Base-by-base conservation (phyloP, 2,797 vertebrate genomes). In the Rachycentron canadum region DNA sequence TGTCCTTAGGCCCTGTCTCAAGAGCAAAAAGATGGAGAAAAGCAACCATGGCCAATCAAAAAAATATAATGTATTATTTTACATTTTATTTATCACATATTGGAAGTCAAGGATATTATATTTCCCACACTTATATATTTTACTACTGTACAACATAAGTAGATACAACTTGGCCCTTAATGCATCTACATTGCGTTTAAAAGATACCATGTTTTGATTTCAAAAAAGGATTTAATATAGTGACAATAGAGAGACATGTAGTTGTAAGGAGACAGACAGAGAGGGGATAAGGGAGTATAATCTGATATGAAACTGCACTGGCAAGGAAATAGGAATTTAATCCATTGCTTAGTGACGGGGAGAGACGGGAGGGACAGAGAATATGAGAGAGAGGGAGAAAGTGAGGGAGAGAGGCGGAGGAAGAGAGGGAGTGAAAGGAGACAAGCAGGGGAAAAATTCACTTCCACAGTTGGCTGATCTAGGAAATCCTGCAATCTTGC, bases 401-500 rank as follows among this genome's bases (percentile, higher is more conserved):
- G 72, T 68, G 69, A 8, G 21, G 45, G 25, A 60, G 62, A 76
- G 61, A 85, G 69, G 38, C 40, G 59, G 70, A 76, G 59, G 60
- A 69, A 63, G 75, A 76, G 76, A 66, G 65, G 36, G 69, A 62
- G 78, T 16, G 77, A 69, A 65, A 69, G 66, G 69, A 83, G 85
- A 88, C 87, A 88, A 87, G 89, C 72, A 53, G 71, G 68, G 92
- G 89, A 91, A 92, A 91, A 91, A 93, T 92, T 92, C 91, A 89
- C 91, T 93, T 89, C 90, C 88, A 93, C 91, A 92, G 88, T 90
- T 88, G 94, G 91, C 90, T 93, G 88, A 90, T 91, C 89, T 89
- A 92, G 91, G 92, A 94, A 94, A 94, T 94, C 93, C 91, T 89
- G 87, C 91, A 94, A 92, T 93, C 86, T 93, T 68, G 49, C 79